Evolutionary conservation across 1,140 invertebrate genomes (phyloP).

Genomic region (Bombus picipes): DNA sequence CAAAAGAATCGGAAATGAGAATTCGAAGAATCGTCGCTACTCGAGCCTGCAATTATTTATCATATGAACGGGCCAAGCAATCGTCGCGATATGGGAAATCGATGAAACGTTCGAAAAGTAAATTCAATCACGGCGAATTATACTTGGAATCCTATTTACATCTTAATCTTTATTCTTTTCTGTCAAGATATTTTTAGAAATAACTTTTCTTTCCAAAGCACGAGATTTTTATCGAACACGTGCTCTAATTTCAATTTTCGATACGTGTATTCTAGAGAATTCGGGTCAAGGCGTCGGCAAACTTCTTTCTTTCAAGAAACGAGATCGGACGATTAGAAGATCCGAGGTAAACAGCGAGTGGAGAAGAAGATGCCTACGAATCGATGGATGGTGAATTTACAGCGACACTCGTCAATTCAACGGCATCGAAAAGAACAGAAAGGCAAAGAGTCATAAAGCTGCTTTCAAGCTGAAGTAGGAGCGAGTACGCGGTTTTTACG

Average conservation of each 20-base stretch:
- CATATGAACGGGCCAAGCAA: not conserved
- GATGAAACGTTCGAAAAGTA: not conserved
- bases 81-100: not conserved
- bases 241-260: not conserved
- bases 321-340: not conserved
- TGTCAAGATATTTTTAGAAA: not conserved
- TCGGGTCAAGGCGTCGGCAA: not conserved
- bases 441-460: slow-evolving; percentile 25
- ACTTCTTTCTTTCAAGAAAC: not conserved
- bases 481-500: slow-evolving; percentile 9
- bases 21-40: not conserved
- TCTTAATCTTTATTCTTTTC: no score
- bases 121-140: not conserved
- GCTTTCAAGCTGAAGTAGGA: not conserved
- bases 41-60: slow-evolving; percentile 11
- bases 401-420: slow-evolving; percentile 5
- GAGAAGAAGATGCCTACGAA: not conserved
- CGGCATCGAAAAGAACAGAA: not conserved
- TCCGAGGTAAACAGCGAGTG: not conserved
- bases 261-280: not conserved
- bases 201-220: not conserved
- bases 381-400: slow-evolving; percentile 22
- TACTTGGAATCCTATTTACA: not conserved
- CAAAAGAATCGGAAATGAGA: slow-evolving; percentile 23
- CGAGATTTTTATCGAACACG: not conserved